Evolutionary conservation across 2,113 vertebrate species (phyloP), one percentile per base, ranked within the genome.

Genomic region (Haemorhous mexicanus): DNA sequence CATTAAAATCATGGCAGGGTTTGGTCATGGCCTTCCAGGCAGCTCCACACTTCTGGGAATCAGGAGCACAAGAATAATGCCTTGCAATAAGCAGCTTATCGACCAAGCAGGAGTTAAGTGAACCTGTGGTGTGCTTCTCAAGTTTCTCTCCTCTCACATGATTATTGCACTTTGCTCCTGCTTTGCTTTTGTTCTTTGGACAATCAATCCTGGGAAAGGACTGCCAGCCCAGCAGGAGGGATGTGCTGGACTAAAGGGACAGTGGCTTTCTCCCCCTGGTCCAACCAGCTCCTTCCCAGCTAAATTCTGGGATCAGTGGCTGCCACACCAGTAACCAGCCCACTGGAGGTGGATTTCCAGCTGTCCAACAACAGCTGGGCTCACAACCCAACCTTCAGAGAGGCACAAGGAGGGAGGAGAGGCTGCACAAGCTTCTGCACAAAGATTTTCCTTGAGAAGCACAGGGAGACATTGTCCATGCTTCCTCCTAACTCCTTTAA

Each of bases 81-180:
- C 23, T 97, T 94, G 95, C 96, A 90, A 94, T 95, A 93, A 95
- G 94, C 84, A 90, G 80, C 93, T 87, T 93, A 90, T 96, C 44
- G 87, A 92, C 92, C 92, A 85, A 49, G 13, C 7, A 95, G 94
- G 84, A 96, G 93, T 90, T 94, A 97, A 89, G 90, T 86, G 93
- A 96, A 90, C 83, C 81, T 77, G 76, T 41, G 94, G 85, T 84
- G 84, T 81, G 80, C 91, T 93, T 90, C 93, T 96, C 87, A n/a
- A 49, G 73, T 88, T 80, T 88, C 89, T 84, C 84, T 84, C 52
- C 72, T 50, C 37, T 68, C 87, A 64, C 37, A 21, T 64, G 66
- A 80, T 82, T 78, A 87, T 88, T 79, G 87, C 91, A 28, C 81
- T 95, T 75, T 23, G 49, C 63, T 84, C 28, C 8, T 77, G 94